Percentiles rank a stretch among this genome's conserved stretches.
Conservation (phyloP, 2,888 invertebrate species). For the Endotricha flammealis region DNA sequence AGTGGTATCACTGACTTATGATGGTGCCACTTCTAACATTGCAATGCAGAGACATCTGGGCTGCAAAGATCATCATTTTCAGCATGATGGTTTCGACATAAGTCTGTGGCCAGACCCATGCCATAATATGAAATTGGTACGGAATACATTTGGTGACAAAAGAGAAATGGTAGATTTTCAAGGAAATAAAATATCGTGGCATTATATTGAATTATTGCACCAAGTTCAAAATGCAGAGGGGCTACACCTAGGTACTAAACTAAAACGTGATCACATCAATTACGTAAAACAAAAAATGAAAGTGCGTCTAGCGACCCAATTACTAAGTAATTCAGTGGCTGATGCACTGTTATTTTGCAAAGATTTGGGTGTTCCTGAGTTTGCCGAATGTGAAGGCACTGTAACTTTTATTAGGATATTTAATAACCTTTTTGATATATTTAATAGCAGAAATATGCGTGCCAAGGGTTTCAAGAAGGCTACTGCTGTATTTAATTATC, state of each 20-base stretch:
- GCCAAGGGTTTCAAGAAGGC: slow-evolving; percentile 2
- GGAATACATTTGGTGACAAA: slow-evolving; percentile 12
- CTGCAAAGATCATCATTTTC: not conserved
- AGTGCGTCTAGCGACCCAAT: slow-evolving; percentile 9
- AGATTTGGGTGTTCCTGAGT: not conserved
- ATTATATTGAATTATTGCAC: not conserved
- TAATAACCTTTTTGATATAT: slow-evolving; percentile 8
- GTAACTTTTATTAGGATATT: slow-evolving; percentile 1
- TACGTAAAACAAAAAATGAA: slow-evolving; percentile 3
- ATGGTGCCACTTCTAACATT: slow-evolving; percentile 12
- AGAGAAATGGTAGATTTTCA: slow-evolving; percentile 1
- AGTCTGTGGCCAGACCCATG: slow-evolving; percentile 15
- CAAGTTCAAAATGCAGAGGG: slow-evolving; percentile 6
- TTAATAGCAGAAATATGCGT: slow-evolving; percentile 6
- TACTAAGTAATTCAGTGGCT: slow-evolving; percentile 9
- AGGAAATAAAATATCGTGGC: not conserved
- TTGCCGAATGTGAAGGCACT: not conserved
- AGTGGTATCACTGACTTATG: slow-evolving; percentile 2
- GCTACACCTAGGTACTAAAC: slow-evolving; percentile 9
- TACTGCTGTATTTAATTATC: not conserved
- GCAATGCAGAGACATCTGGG: slow-evolving; percentile 9
- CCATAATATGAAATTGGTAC: slow-evolving; percentile 12
- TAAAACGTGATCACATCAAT: slow-evolving; percentile 8
- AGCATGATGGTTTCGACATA: slow-evolving; percentile 1
- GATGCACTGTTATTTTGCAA: slow-evolving; percentile 9